phyloP scores from a whole-genome alignment of 2,888 invertebrate species.

The Prosapia bicincta region DNA sequence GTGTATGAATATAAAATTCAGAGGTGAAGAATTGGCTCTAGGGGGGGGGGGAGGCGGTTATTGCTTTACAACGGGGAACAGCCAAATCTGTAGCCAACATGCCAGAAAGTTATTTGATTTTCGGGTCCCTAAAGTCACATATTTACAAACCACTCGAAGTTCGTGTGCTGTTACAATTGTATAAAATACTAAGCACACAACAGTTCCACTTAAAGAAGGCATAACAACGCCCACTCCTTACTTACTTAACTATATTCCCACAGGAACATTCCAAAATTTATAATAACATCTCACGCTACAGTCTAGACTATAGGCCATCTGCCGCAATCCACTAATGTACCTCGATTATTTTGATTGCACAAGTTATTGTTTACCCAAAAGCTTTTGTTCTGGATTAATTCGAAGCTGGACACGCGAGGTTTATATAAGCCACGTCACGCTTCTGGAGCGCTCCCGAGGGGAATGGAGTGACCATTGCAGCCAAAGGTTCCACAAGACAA shows the following conservation, averaged over 20 bases:
- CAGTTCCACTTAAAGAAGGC: not conserved
- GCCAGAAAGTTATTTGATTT: too few relatives aligned
- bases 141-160: too few relatives aligned
- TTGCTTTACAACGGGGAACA: too few relatives aligned
- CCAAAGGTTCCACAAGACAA: too few relatives aligned
- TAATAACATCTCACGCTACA: not conserved
- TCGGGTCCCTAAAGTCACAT: too few relatives aligned
- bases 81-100: too few relatives aligned
- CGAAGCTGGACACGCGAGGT: not conserved
- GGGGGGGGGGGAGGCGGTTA: too few relatives aligned
- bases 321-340: not conserved
- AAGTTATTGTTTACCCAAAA: not conserved
- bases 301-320: not conserved
- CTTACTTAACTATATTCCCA: not conserved
- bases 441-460: not conserved
- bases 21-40: too few relatives aligned
- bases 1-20: too few relatives aligned
- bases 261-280: not conserved
- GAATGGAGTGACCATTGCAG: too few relatives aligned
- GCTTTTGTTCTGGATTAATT: not conserved
- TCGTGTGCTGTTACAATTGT: too few relatives aligned
- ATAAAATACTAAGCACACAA: too few relatives aligned
- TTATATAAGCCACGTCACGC: not conserved
- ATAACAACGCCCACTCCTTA: not conserved
- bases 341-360: not conserved